A percentile compares a stretch with the other conserved stretches of the same genome.
Evolutionary conservation across 2,888 invertebrate species (phyloP).

Genomic region (Noctua comes): DNA sequence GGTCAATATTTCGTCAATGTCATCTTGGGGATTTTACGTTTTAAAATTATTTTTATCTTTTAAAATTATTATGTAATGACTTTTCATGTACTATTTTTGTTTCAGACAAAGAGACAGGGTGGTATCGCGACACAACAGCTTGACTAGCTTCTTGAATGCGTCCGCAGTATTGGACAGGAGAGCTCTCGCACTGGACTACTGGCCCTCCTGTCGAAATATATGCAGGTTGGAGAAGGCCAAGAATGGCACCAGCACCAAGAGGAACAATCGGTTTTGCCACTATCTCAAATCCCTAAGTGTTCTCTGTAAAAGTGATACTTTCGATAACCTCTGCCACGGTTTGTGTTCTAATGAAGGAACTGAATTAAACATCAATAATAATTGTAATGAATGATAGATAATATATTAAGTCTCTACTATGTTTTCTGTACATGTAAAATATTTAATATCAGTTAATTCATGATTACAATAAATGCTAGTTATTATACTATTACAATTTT

Average conservation of each 20-base stretch:
- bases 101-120: constrained; percentile 87
- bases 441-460: constrained; percentile 41
- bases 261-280: constrained; percentile 94
- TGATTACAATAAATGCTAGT: constrained; percentile 37
- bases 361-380: constrained; percentile 57
- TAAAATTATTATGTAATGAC: constrained; percentile 3
- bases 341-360: constrained; percentile 71
- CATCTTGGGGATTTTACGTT: constrained; percentile 9
- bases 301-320: constrained; percentile 86
- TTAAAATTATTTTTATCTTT: constrained; percentile 4
- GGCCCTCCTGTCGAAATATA: constrained; percentile 92
- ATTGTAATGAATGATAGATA: constrained; percentile 58
- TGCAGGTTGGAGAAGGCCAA: constrained; percentile 92
- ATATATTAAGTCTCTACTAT: constrained; percentile 47
- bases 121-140: constrained; percentile 77
- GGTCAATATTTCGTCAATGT: constrained; percentile 14
- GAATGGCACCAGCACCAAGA: constrained; percentile 90
- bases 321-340: constrained; percentile 86
- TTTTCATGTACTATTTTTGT: constrained; percentile 67
- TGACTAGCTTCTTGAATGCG: constrained; percentile 88
- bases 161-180: constrained; percentile 88
- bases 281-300: constrained; percentile 92
- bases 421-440: constrained; percentile 46
- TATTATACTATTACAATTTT: constrained; percentile 39
- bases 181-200: constrained; percentile 92